A percentile compares a stretch with the other conserved stretches of the same genome.
Conservation (phyloP, 2,888 invertebrate species). For the Halictus quadricinctus region DNA sequence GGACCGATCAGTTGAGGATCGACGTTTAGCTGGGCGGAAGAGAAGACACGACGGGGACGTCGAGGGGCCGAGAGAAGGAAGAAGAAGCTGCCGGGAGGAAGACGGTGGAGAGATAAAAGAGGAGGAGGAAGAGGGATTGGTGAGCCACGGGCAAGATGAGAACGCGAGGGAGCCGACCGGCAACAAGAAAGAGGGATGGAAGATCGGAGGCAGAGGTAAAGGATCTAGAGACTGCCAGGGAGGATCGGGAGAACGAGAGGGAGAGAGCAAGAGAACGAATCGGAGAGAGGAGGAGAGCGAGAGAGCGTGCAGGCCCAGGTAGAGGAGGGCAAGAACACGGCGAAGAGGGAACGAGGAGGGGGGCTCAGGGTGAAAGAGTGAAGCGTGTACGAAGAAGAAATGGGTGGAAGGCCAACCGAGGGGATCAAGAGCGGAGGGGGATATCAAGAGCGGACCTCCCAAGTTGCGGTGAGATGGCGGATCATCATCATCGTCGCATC, state of each 20-base stretch:
- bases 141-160: slow-evolving; percentile 26
- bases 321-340: slow-evolving; percentile 21
- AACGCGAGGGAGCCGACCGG: slow-evolving; percentile 26
- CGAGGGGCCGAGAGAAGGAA: slow-evolving; percentile 34
- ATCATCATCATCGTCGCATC: slow-evolving; percentile 82
- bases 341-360: slow-evolving; percentile 44
- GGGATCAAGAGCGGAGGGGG: slow-evolving; percentile 70
- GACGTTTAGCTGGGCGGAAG: slow-evolving; percentile 70
- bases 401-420: slow-evolving; percentile 73
- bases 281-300: slow-evolving; percentile 28
- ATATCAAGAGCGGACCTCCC: slow-evolving; percentile 83
- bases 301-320: slow-evolving; percentile 64
- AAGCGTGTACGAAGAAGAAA: slow-evolving; percentile 78
- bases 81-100: slow-evolving; percentile 30
- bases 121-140: slow-evolving; percentile 54
- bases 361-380: slow-evolving; percentile 58
- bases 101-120: slow-evolving; percentile 18
- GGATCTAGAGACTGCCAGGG: slow-evolving; percentile 73
- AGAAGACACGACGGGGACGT: slow-evolving; percentile 38
- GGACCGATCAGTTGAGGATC: slow-evolving; percentile 72
- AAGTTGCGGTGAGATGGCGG: slow-evolving; percentile 82
- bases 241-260: slow-evolving; percentile 62
- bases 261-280: slow-evolving; percentile 55
- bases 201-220: slow-evolving; percentile 47
- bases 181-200: slow-evolving; percentile 59